Evolutionary conservation across 2,797 vertebrate genomes (phyloP).

Genomic region (Podargus strigoides): DNA sequence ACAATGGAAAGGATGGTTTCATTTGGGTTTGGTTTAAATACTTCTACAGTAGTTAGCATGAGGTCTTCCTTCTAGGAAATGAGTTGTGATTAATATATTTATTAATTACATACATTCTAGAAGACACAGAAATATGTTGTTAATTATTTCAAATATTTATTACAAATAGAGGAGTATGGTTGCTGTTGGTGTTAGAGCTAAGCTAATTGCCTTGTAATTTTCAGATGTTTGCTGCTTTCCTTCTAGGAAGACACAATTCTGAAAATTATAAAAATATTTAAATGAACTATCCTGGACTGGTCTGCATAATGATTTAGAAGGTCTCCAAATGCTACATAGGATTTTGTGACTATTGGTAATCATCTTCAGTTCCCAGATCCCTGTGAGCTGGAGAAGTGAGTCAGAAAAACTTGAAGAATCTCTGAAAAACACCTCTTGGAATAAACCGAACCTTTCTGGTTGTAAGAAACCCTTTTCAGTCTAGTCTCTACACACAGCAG

Average conservation of each 20-base stretch:
- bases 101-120: not conserved
- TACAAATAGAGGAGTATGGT: not conserved
- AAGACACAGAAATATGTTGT: not conserved
- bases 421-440: not conserved
- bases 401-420: not conserved
- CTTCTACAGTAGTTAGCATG: not conserved
- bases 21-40: not conserved
- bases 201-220: not conserved
- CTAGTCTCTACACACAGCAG: not conserved
- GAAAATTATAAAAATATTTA: conserved; percentile 4
- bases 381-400: not conserved
- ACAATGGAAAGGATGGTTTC: not conserved
- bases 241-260: not conserved
- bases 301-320: not conserved
- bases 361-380: not conserved
- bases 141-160: not conserved
- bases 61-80: not conserved
- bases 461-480: not conserved
- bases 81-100: not conserved
- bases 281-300: not conserved
- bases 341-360: not conserved
- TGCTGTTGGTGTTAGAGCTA: not conserved
- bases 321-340: not conserved
- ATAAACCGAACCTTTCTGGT: not conserved
- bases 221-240: not conserved